phyloP scores from a whole-genome alignment of 2,888 invertebrate genomes.

The Euproctis similis region DNA sequence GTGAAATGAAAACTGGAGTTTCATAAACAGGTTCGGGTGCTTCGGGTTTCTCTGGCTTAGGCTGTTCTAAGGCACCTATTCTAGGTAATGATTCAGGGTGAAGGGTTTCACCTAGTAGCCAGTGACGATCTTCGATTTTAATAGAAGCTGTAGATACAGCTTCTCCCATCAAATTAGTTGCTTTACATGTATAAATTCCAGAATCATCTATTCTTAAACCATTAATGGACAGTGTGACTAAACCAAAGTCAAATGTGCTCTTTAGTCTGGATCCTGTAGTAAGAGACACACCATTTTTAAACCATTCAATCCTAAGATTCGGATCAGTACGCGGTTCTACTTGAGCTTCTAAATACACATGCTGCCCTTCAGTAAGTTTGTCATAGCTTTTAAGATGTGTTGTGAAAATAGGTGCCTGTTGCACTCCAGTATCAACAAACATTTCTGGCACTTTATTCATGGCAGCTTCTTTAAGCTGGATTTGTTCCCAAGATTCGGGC shows the following conservation, averaged over 20 bases:
- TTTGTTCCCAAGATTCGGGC: conserved; percentile 94
- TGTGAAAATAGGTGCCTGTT: conserved; percentile 96
- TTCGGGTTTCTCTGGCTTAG: conserved; percentile 79
- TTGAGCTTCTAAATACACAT: conserved; percentile 90
- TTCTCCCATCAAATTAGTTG: conserved; percentile 93
- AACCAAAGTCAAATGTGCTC: conserved; percentile 97
- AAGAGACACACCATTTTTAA: conserved; percentile 90
- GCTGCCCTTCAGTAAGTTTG: conserved; percentile 89
- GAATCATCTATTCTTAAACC: conserved; percentile 92
- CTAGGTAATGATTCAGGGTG: conserved; percentile 92
- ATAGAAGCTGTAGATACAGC: conserved; percentile 94
- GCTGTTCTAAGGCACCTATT: conserved; percentile 90
- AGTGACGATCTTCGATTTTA: conserved; percentile 91
- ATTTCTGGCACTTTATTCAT: conserved; percentile 93
- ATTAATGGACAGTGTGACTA: conserved; percentile 93
- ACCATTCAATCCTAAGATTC: conserved; percentile 92
- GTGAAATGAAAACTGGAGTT: conserved; percentile 91
- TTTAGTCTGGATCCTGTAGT: conserved; percentile 92
- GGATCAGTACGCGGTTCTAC: conserved; percentile 94
- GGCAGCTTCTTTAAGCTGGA: conserved; percentile 92
- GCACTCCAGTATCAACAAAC: conserved; percentile 89
- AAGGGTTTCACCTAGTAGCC: conserved; percentile 89
- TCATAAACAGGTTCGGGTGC: conserved; percentile 87
- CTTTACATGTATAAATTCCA: conserved; percentile 96
- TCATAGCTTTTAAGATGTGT: conserved; percentile 91